Evolutionary conservation across 2,113 vertebrate genomes (phyloP), one percentile per base, ranked within the genome.

Genomic region (Seriola aureovittata): DNA sequence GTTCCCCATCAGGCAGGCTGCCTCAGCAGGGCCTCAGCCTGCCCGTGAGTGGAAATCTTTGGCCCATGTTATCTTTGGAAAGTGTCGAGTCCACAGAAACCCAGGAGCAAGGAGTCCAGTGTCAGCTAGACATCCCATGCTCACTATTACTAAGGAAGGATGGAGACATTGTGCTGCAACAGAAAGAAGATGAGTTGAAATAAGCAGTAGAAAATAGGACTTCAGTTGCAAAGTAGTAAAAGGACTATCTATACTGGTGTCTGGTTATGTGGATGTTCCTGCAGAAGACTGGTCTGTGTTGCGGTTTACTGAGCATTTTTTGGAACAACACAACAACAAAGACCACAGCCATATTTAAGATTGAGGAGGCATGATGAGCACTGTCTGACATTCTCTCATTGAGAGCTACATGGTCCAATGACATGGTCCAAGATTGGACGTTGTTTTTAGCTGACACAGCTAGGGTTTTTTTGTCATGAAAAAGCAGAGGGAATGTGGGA

Each of bases 41-140:
- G 94, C 92, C 92, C 77, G 80, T 92, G 94, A 95, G 94, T 93
- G 92, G 92, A 94, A 93, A 94, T 89, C 88, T 92, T 91, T 92
- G 94, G 94, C 88, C 82, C 58, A 38, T 95, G 94, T 96, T 96
- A 96, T 96, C 96, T 97, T 96, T 97, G 94, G 95, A 96, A 96
- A 95, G 95, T 44, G 94, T 96, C 92, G 95, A 96, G 93, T 93
- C 95, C 94, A 95, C 95, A 95, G 94, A 97, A 96, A 91, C 91
- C 90, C 75, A 88, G 88, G 87, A 92, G 91, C 91, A 89, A 65
- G 75, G 92, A 94, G 94, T 92, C 93, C 90, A 95, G 93, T 95
- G 95, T 91, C 93, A 95, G 93, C 92, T 85, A 81, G 85, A 90
- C 25, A 62, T 88, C 85, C 90, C 63, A 82, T 87, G 91, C 93